phyloP scores from a whole-genome alignment of 2,797 vertebrate genomes.

The Coracias cyanogaster region DNA sequence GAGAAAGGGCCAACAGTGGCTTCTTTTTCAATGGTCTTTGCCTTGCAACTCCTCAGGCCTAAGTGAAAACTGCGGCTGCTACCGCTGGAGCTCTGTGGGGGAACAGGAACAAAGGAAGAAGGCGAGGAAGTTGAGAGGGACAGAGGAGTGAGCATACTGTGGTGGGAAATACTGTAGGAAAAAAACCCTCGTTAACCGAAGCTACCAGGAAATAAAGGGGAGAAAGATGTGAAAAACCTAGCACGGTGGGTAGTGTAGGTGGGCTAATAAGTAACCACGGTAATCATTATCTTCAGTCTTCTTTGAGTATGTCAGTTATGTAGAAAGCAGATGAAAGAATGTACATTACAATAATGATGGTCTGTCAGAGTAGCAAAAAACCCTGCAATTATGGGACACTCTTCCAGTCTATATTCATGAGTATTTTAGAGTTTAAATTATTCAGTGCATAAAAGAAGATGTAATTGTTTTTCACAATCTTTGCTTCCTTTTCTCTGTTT shows the following conservation, averaged over 20 bases:
- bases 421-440: slow-evolving; percentile 5
- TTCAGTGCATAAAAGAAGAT: not conserved
- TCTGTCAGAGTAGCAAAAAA: not conserved
- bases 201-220: not conserved
- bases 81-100: not conserved
- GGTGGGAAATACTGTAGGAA: not conserved
- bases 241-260: not conserved
- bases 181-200: not conserved
- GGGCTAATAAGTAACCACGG: not conserved
- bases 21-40: not conserved
- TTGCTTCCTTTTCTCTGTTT: not conserved
- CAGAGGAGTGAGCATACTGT: not conserved
- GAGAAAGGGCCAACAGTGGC: not conserved
- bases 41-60: not conserved
- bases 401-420: not conserved
- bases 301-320: not conserved
- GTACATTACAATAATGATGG: not conserved
- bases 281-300: not conserved
- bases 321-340: not conserved
- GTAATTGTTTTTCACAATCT: not conserved
- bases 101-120: not conserved
- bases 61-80: not conserved
- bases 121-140: not conserved
- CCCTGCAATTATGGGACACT: slow-evolving; percentile 6
- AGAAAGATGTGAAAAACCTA: not conserved